Conservation (phyloP, 2,888 invertebrate genomes). For the Ormyrus rosae region DNA sequence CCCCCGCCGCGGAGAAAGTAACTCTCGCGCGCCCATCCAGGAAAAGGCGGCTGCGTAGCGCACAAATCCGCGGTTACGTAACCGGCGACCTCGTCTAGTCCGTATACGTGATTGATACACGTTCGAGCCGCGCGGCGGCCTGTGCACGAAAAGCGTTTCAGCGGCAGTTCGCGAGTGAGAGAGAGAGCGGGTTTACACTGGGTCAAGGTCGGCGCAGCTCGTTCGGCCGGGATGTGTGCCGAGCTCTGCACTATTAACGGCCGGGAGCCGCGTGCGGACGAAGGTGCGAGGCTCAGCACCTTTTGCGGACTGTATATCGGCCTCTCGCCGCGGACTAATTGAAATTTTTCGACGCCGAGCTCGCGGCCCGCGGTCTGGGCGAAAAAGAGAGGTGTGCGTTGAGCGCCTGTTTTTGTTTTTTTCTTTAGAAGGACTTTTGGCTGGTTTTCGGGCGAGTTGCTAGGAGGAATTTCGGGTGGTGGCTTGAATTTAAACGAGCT, state of each 20-base stretch:
- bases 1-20: too few species aligned
- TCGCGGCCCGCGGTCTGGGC: too few species aligned
- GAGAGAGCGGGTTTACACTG: constrained; percentile 20
- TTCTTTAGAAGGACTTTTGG: too few species aligned
- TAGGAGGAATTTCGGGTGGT: too few species aligned
- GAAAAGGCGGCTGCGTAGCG: too few species aligned
- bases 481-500: too few species aligned
- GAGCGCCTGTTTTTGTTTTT: too few species aligned
- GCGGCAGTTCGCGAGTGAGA: constrained; percentile 1
- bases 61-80: constrained; percentile 24
- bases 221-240: not conserved
- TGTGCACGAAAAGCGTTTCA: not conserved
- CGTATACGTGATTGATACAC: constrained; percentile 19
- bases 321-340: constrained; percentile 10
- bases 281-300: not conserved
- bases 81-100: not conserved
- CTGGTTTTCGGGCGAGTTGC: too few species aligned
- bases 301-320: too few species aligned
- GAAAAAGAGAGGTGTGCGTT: too few species aligned
- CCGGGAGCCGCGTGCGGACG: constrained; percentile 15
- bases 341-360: constrained; percentile 5
- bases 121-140: too few species aligned
- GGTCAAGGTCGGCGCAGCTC: constrained; percentile 47
- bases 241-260: constrained; percentile 25
- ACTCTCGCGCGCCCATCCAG: too few species aligned